Percentiles rank a stretch among this genome's conserved stretches.
Conservation (phyloP, 2,888 invertebrate species). For the Leucoma salicis region DNA sequence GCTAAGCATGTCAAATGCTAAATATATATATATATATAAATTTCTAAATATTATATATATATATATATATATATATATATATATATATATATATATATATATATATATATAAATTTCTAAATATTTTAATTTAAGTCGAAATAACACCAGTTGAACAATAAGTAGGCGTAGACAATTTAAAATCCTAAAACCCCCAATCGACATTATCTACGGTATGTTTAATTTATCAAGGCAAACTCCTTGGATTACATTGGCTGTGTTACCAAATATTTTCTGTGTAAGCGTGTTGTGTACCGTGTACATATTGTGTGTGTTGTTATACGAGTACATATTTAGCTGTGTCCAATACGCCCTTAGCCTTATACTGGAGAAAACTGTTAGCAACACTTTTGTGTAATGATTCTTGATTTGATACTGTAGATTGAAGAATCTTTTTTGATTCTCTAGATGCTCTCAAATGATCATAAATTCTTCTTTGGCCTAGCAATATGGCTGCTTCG, state of each 20-base stretch:
- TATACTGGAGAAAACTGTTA: constrained; percentile 28
- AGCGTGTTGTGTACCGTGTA: constrained; percentile 53
- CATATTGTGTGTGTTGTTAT: constrained; percentile 58
- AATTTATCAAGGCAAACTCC: constrained; percentile 74
- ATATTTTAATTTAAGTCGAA: too few species aligned
- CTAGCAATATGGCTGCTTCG: too few species aligned
- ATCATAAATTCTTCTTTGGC: too few species aligned
- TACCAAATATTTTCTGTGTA: constrained; percentile 79
- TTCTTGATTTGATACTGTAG: constrained; percentile 10
- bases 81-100: too few species aligned
- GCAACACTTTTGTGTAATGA: constrained; percentile 25
- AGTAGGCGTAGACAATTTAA: constrained; percentile 23
- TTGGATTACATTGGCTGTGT: constrained; percentile 71
- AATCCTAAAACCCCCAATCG: constrained; percentile 37
- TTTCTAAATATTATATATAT: too few species aligned
- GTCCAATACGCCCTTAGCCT: constrained; percentile 58
- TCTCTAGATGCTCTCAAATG: too few species aligned
- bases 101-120: too few species aligned
- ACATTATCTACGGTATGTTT: constrained; percentile 55
- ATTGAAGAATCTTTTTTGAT: too few species aligned
- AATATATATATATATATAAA: too few species aligned
- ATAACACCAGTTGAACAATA: neutral
- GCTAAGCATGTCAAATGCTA: too few species aligned
- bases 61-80: too few species aligned
- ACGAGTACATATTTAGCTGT: constrained; percentile 71